Evolutionary conservation across 2,888 invertebrate species (phyloP), one percentile per base, ranked within the genome.

Genomic region (Drosophila gaucha): DNA sequence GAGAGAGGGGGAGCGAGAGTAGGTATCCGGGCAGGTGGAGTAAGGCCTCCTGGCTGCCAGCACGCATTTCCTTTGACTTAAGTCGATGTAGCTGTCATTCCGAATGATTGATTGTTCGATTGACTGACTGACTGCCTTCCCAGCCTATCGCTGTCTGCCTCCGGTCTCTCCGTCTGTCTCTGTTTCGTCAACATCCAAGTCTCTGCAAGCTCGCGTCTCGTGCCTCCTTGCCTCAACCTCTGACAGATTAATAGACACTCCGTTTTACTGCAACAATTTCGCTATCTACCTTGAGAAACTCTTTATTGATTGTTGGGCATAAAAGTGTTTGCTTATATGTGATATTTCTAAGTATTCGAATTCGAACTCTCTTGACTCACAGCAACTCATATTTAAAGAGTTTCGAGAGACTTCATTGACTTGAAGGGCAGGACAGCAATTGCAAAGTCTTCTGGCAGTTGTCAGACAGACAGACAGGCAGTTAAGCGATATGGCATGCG

Each of bases 51-150:
- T 30, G 55, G 43, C 56, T 51, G 50, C 36, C 33, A 39, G 47
- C 43, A 62, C 52, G 67, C 52, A 70, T 64, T 82, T 71, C 50
- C 64, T 78, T 73, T 85, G 62, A 78, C 86, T 86, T 78, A 70
- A 87, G 86, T 69, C 80, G 73, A 72, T 78, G 75, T 76, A 44
- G 64, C 88, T 83, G 83, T 83, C 83, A 82, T 78, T 85, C 83
- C 58, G 38, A 72, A 82, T 83, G 83, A 83, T 83, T 87, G 83
- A 87, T 83, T 78, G 83, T 51, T 68, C 68, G 82, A 83, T 82
- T 85, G 88, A 87, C 78, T 85, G 85, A 87, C 82, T 72, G 67
- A 72, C 74, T 65, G 22, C 35, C 16, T 50, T 16, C 38, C 52
- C 50, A 18, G 26, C 36, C 41, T 36, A 12, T 12, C 28, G 3